These are phyloP conservation scores for Catamblyrhynchus diadema DNA, from an alignment of 2,797 vertebrate genomes.

Conservation along the genomic window DNA sequence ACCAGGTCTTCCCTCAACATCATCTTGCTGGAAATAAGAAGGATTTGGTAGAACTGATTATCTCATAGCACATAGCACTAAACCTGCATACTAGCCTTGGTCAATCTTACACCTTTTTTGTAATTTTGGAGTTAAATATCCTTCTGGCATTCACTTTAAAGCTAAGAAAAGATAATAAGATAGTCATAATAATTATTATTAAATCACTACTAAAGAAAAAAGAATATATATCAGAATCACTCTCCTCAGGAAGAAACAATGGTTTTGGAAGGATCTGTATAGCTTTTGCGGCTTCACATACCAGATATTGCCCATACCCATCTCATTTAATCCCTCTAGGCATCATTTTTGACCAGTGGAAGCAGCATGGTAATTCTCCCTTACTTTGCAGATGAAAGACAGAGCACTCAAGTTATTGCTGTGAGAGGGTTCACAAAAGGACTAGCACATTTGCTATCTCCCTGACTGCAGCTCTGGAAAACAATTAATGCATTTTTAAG, in stretches of 20 bases:
- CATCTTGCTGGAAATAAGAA: not conserved
- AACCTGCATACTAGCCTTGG: not conserved
- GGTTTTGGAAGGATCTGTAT: not conserved
- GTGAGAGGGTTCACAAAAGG: not conserved
- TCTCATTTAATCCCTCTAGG: not conserved
- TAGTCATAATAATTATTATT: not conserved
- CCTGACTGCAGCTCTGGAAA: not conserved
- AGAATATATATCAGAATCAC: not conserved
- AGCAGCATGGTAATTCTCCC: not conserved
- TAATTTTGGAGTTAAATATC: not conserved
- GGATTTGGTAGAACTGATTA: not conserved
- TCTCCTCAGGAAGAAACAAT: not conserved
- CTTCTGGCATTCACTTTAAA: not conserved
- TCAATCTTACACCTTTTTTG: not conserved
- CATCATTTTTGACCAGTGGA: not conserved
- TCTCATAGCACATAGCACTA: rapidly evolving
- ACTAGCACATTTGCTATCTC: not conserved
- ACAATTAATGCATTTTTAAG: not conserved
- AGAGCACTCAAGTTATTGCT: not conserved
- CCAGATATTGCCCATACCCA: not conserved
- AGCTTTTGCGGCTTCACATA: not conserved
- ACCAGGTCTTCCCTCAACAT: not conserved
- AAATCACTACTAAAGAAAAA: not conserved
- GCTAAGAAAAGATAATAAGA: not conserved
- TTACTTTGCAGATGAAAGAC: not conserved